phyloP scores from a whole-genome alignment of 1,140 invertebrate genomes.

The Mizuhopecten yessoensis region DNA sequence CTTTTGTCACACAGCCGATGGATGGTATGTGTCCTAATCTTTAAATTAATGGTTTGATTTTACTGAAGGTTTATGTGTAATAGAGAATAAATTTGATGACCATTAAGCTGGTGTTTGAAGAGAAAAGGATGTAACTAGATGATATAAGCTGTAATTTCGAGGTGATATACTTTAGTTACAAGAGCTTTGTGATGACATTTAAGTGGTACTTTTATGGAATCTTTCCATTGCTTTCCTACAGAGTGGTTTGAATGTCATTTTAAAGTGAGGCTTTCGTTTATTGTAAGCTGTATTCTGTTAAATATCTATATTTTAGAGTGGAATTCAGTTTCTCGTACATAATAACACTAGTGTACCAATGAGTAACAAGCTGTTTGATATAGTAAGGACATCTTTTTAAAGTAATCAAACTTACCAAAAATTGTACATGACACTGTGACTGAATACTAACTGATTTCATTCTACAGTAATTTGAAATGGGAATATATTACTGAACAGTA shows the following conservation, averaged over 20 bases:
- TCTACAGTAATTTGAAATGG: no score
- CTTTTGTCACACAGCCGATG: not conserved
- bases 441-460: not conserved
- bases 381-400: no score
- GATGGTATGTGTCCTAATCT: not conserved
- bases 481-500: no score
- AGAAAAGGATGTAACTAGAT: no score
- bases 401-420: no score
- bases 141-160: not conserved
- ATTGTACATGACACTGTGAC: no score
- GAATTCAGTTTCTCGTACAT: no score
- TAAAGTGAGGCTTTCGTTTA: not conserved
- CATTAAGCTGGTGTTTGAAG: no score
- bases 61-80: no score
- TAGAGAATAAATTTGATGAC: not conserved
- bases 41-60: not conserved
- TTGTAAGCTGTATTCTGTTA: not conserved
- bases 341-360: no score
- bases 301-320: not conserved
- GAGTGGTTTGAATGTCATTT: not conserved
- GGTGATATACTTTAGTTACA: not conserved
- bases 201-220: not conserved
- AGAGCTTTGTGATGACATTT: not conserved
- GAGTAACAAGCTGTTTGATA: no score
- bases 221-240: not conserved